Conservation (phyloP, 2,797 vertebrate species). For the Notoglanidium macrostoma region DNA sequence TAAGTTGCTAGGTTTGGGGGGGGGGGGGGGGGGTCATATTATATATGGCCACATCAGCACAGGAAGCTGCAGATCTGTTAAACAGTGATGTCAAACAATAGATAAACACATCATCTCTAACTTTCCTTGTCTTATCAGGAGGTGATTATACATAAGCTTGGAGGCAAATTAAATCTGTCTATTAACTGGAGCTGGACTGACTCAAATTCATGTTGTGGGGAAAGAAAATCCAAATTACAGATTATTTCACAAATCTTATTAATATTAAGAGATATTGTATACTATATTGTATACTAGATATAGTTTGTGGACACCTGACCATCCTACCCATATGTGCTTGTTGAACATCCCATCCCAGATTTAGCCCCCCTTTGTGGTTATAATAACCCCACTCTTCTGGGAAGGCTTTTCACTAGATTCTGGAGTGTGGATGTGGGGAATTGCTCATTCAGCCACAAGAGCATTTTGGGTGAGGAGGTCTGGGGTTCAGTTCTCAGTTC, state of each 20-base stretch:
- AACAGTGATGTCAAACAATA: constrained; percentile 25
- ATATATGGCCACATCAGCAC: not conserved
- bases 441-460: not conserved
- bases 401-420: not conserved
- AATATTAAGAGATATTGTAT: not conserved
- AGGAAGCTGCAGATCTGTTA: constrained; percentile 9
- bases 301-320: not conserved
- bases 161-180: not conserved
- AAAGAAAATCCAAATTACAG: not conserved
- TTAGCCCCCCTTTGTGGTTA: not conserved
- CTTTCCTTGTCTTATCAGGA: not conserved
- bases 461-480: not conserved
- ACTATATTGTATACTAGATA: no score
- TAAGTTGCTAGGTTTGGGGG: not conserved
- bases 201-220: not conserved
- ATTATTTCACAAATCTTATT: not conserved
- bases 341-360: not conserved
- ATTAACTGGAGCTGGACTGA: not conserved
- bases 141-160: not conserved
- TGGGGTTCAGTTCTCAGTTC: not conserved
- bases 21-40: no score
- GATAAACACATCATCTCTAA: constrained; percentile 16
- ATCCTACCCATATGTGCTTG: not conserved
- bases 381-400: not conserved
- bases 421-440: not conserved